Conservation (phyloP, 2,888 invertebrate genomes). For the Ophioninae sp. region DNA sequence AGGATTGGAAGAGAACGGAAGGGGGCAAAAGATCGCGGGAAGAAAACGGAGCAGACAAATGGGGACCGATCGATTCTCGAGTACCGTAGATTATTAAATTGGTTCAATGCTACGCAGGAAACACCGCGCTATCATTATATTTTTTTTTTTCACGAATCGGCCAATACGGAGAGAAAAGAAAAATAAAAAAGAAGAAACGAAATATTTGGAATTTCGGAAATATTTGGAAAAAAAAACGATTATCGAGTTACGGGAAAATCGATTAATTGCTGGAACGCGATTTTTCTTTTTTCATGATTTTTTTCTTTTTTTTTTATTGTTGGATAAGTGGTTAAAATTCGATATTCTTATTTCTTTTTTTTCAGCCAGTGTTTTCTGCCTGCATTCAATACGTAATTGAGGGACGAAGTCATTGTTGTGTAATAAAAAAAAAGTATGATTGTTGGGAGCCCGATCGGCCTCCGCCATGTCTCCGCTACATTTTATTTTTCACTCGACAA, state of each 20-base stretch:
- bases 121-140: conserved; percentile 56
- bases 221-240: not conserved
- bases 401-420: conserved; percentile 53
- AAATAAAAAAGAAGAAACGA: conserved; percentile 13
- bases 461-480: conserved; percentile 52
- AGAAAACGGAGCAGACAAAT: conserved; percentile 26
- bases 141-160: conserved; percentile 52
- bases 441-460: conserved; percentile 51
- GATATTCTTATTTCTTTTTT: not conserved
- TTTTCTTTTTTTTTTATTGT: conserved; percentile 1
- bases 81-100: conserved; percentile 46
- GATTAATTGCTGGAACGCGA: not conserved
- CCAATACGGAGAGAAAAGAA: conserved; percentile 28
- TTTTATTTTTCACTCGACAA: conserved; percentile 61
- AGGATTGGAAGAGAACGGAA: conserved; percentile 20
- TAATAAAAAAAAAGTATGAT: conserved; percentile 47
- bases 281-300: conserved; percentile 9
- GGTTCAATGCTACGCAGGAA: conserved; percentile 56
- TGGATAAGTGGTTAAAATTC: not conserved
- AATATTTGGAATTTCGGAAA: conserved; percentile 1
- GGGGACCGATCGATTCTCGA: conserved; percentile 54
- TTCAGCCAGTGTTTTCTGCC: conserved; percentile 54
- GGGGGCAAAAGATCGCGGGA: conserved; percentile 33
- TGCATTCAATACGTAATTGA: conserved; percentile 40
- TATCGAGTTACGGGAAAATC: conserved; percentile 3